Conservation (phyloP, 2,797 vertebrate genomes). For the Anguilla marmorata region DNA sequence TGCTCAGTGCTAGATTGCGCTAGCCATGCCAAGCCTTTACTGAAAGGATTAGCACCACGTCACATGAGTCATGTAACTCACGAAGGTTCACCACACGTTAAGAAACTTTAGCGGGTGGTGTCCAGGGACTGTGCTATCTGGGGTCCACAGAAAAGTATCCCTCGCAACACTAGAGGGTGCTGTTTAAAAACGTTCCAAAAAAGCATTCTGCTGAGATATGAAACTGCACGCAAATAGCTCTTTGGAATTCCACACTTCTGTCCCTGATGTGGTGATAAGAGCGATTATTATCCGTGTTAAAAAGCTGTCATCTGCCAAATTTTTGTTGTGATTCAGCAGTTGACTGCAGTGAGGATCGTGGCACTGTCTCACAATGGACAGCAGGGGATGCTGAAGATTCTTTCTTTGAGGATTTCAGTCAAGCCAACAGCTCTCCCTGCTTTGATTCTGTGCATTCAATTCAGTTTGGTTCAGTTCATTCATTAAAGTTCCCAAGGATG, state of each 20-base stretch:
- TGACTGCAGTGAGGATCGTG: too few species aligned
- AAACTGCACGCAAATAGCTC: background rate
- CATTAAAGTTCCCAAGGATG: too few species aligned
- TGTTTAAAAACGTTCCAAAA: background rate
- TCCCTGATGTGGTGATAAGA: background rate
- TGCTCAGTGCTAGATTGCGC: background rate
- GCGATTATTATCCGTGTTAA: background rate
- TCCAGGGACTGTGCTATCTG: background rate
- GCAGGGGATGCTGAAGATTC: slow-evolving; percentile 25
- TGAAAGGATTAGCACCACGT: background rate
- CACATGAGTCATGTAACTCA: background rate
- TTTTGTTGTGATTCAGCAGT: background rate
- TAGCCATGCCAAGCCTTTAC: background rate
- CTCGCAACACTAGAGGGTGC: background rate
- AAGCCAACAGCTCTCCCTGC: background rate
- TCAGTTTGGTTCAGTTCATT: background rate
- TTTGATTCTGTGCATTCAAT: background rate
- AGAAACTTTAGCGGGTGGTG: background rate
- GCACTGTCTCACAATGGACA: background rate
- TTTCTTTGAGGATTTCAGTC: background rate
- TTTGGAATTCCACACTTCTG: background rate
- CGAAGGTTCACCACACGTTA: background rate
- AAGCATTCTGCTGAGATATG: background rate
- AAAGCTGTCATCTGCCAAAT: background rate
- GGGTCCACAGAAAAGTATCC: background rate